Base-by-base conservation (phyloP, 2,797 vertebrate genomes). In the Cercopithecus petaurista region DNA sequence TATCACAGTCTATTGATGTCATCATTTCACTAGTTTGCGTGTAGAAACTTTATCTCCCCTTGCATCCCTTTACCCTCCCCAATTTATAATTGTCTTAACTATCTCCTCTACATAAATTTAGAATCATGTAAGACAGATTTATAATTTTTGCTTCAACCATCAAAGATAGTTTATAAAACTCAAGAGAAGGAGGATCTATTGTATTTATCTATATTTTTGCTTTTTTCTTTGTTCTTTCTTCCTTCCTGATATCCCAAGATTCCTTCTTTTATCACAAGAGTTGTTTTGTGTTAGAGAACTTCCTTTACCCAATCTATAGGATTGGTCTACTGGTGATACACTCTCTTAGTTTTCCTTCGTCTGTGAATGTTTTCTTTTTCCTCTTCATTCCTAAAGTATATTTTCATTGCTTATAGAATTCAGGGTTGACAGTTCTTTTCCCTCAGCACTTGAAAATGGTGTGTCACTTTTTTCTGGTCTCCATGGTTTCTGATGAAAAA, bases 101-200 rank as follows among this genome's bases (percentile, higher is more conserved):
- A 72, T 87, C 95, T 87, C 41, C 57, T 95, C 88, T 90, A 83
- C 24, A 93, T 67, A 93, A 4, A n/a, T 90, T 94, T 90, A 46
- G 43, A 80, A 72, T 33, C 46, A 86, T 55, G 55, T 90, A 75
- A 33, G 21, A 48, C 50, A 59, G 13, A 59, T 11, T 33, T 67
- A 59, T 59, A 85, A 95, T 59, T 82, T 81, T 92, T 92, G 46
- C 13, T 81, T 95, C 83, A 75, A 64, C 39, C 50, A 73, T 87
- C 52, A 87, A 92, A 79, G 43, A 36, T 73, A 95, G 87, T 52
- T 48, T 86, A 30, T 61, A 81, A 52, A 75, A 81, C 64, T 73
- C 52, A 43, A 87, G 28, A 81, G 67, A 81, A 75, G 39, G 41
- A 79, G 73, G 43, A 33, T 52, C 75, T 73, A 75, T 82, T 43